phyloP scores from a whole-genome alignment of 2,797 vertebrate genomes.

The Enteromius unitaeniatus region DNA sequence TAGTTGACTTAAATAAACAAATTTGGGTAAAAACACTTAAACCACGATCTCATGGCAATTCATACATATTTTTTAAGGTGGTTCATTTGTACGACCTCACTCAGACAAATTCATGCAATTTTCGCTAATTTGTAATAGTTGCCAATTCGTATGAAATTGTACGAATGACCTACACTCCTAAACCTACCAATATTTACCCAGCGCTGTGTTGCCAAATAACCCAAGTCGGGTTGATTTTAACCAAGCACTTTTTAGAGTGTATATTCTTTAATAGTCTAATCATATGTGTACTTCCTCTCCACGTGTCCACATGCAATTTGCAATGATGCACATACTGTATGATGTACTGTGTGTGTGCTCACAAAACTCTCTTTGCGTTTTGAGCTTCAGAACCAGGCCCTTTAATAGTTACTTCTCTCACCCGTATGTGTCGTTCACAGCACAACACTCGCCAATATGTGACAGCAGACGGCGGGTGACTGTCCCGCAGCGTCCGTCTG shows the following conservation, averaged over 20 bases:
- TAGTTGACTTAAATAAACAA: too few relatives aligned
- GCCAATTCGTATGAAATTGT: too few relatives aligned
- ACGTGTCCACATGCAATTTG: not conserved
- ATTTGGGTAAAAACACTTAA: too few relatives aligned
- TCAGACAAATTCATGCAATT: too few relatives aligned
- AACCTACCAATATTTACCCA: too few relatives aligned
- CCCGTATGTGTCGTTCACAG: slow-evolving; percentile 42
- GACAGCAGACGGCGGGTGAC: slow-evolving; percentile 57
- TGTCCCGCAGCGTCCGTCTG: slow-evolving; percentile 66
- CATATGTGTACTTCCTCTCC: not conserved
- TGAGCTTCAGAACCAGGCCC: slow-evolving; percentile 39
- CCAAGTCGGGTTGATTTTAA: too few relatives aligned
- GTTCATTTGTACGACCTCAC: too few relatives aligned
- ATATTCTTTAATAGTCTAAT: not conserved
- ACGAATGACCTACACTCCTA: too few relatives aligned
- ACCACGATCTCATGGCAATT: too few relatives aligned
- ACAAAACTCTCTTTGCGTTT: slow-evolving; percentile 9
- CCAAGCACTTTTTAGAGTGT: not conserved
- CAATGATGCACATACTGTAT: slow-evolving; percentile 1
- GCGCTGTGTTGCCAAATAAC: too few relatives aligned
- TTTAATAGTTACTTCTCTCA: slow-evolving; percentile 26
- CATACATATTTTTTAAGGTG: too few relatives aligned
- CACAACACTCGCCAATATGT: slow-evolving; percentile 50
- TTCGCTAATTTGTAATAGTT: too few relatives aligned
- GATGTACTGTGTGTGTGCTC: slow-evolving; percentile 4